phyloP scores from a whole-genome alignment of 2,113 vertebrate genomes.

The Prunella fulvescens region DNA sequence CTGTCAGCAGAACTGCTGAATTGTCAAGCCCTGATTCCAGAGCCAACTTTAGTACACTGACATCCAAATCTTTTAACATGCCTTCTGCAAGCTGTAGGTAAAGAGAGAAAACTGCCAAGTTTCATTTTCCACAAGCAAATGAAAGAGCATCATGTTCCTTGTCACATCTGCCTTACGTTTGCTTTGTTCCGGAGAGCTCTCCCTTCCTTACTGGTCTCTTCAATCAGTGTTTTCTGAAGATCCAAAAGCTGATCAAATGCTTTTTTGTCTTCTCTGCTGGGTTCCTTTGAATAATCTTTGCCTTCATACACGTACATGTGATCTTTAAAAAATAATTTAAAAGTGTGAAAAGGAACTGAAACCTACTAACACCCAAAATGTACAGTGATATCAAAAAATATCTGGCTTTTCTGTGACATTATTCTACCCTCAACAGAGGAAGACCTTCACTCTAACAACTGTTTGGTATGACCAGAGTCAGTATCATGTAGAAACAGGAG shows the following conservation, averaged over 20 bases:
- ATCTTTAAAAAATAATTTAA: slow-evolving; percentile 67
- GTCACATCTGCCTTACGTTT: slow-evolving; percentile 68
- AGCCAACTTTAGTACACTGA: not conserved
- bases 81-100: not conserved
- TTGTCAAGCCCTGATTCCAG: not conserved
- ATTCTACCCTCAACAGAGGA: not conserved
- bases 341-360: not conserved
- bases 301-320: slow-evolving; percentile 94
- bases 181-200: slow-evolving; percentile 80
- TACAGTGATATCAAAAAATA: not conserved
- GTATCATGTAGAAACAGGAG: not conserved
- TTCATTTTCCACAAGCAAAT: not conserved
- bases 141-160: not conserved
- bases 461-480: not conserved
- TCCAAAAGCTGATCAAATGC: slow-evolving; percentile 80
- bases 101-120: not conserved
- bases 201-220: slow-evolving; percentile 69
- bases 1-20: not conserved
- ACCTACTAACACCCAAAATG: not conserved
- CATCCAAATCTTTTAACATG: not conserved
- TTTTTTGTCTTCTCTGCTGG: slow-evolving; percentile 81
- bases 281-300: slow-evolving; percentile 88
- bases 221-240: slow-evolving; percentile 71
- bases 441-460: not conserved
- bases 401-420: not conserved